Evolutionary conservation across 2,888 invertebrate genomes (phyloP), one percentile per base, ranked within the genome.

Genomic region (Silvanus unidentatus): DNA sequence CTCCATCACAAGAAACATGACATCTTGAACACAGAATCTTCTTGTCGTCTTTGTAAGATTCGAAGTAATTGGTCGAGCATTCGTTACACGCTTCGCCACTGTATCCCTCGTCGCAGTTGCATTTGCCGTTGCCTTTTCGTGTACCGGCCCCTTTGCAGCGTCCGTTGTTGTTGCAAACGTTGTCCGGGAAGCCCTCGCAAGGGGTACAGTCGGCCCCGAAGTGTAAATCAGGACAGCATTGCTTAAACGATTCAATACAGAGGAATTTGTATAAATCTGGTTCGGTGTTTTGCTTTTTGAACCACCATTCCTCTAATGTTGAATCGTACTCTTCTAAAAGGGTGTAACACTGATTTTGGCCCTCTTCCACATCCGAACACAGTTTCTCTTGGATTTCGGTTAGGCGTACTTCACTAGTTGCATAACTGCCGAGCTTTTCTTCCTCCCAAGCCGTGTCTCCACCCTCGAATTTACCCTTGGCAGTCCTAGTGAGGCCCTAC

Each of bases 391-490:
- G 88, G 42, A 96, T 91, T 70, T 97, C 97, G 10, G 91, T 82
- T 32, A 96, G 74, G 39, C 97, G 78, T 15, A 95, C 83, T 76
- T 95, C 96, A 68, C 94, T 92, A 8, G 79, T 84, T 50, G 85
- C 81, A 67, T 94, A 95, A 1, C 84, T 81, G 40, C 84, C 82
- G 42, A 90, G 71, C 57, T 90, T 89, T 63, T 90, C 84, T 68
- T 92, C 90, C 66, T 95, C 95, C 92, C 94, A 95, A 3, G 89
- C 91, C 0, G 92, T 82, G 68, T 95, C 94, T 1, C 95, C 95
- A 2, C 95, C 95, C 59, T 90, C 94, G 71, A 87, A 93, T 69
- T 92, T 91, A 9, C 87, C 88, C 57, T 89, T 80, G n/a, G 84
- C 75, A 0, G 94, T 95, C 54, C 79, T 78, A 50, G 86, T 84